A percentile compares a stretch with the other conserved stretches of the same genome.
phyloP scores from a whole-genome alignment of 1,140 invertebrate species.

The Halictus rubicundus region DNA sequence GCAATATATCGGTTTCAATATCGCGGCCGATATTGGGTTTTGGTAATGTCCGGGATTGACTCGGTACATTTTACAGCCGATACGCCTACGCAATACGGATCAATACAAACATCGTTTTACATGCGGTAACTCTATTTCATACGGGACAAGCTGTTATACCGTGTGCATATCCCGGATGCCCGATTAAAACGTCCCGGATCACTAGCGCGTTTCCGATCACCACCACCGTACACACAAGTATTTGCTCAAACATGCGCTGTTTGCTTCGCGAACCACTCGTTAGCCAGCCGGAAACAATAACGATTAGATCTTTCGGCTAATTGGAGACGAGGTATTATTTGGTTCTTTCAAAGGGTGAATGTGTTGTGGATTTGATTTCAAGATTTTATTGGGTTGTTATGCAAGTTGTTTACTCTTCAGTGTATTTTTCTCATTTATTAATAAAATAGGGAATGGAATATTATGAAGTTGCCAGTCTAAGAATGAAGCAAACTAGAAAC shows the following conservation, averaged over 20 bases:
- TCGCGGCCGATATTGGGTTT: conserved; percentile 25
- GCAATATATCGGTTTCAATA: conserved; percentile 55
- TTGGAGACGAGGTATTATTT: no score
- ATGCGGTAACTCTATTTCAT: conserved; percentile 51
- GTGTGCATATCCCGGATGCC: conserved; percentile 3
- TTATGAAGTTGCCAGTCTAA: no score
- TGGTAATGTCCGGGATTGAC: conserved; percentile 34
- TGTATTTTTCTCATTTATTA: no score
- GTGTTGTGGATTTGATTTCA: no score
- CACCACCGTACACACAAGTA: conserved; percentile 8
- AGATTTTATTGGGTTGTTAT: no score
- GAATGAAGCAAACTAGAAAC: no score
- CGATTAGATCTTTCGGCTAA: no score
- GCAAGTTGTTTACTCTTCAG: no score
- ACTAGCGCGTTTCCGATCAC: conserved; percentile 38
- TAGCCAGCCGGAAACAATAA: no score
- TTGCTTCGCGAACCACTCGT: background rate
- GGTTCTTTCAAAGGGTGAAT: no score
- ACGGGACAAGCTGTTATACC: conserved; percentile 9
- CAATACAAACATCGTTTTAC: conserved; percentile 54
- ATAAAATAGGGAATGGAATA: no score
- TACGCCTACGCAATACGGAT: conserved; percentile 24
- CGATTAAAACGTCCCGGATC: conserved; percentile 47
- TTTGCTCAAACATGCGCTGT: conserved; percentile 22
- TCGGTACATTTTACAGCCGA: conserved; percentile 53